Evolutionary conservation across 2,797 vertebrate genomes (phyloP).

Genomic region (Coracias cyanogaster): DNA sequence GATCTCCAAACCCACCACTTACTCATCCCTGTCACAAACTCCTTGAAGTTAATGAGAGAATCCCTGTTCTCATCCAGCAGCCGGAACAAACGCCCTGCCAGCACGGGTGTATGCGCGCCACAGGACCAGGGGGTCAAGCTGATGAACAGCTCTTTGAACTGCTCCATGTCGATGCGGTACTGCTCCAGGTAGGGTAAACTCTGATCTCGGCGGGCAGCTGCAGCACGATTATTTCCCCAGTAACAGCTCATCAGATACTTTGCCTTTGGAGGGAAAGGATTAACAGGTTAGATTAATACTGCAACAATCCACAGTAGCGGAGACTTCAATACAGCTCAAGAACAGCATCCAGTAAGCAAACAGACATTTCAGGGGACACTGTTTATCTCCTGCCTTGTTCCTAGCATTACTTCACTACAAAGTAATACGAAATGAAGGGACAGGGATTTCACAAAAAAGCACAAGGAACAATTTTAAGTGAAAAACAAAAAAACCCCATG

Average conservation of each 20-base stretch:
- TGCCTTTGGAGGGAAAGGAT: conserved; percentile 79
- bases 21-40: conserved; percentile 96
- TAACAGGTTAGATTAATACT: neutral
- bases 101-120: conserved; percentile 83
- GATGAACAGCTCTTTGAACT: conserved; percentile 89
- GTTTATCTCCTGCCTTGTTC: neutral
- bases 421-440: neutral
- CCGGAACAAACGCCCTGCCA: conserved; percentile 90
- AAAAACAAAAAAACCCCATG: neutral
- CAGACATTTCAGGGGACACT: neutral
- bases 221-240: conserved; percentile 86
- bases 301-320: neutral
- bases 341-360: neutral
- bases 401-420: neutral
- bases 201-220: conserved; percentile 85
- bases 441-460: neutral
- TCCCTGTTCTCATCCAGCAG: conserved; percentile 93
- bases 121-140: conserved; percentile 90
- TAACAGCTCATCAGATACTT: conserved; percentile 95
- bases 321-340: neutral
- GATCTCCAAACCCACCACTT: conserved; percentile 42
- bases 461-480: neutral
- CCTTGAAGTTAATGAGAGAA: conserved; percentile 96
- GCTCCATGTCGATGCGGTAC: conserved; percentile 87
- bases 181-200: conserved; percentile 91